Conservation (phyloP, 2,797 vertebrate species). For the Enteromius argenteus region DNA sequence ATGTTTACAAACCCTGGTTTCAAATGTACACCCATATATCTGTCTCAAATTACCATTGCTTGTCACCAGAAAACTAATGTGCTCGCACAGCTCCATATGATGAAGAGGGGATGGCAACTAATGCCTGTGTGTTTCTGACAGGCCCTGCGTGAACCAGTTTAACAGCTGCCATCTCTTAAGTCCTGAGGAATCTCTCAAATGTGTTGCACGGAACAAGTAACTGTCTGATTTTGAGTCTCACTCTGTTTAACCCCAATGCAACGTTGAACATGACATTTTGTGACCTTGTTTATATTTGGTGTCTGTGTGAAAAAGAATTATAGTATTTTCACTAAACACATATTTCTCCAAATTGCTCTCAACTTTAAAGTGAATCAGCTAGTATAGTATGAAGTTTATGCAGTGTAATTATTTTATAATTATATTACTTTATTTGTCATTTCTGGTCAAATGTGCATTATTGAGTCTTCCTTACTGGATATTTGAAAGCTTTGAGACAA, state of each 20-base stretch:
- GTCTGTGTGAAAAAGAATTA: background rate
- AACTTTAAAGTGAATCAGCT: background rate
- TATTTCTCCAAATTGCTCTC: background rate
- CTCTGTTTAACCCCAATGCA: conserved; percentile 41
- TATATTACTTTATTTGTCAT: background rate
- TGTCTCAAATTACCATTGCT: conserved; percentile 72
- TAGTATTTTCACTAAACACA: background rate
- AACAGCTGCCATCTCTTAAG: conserved; percentile 78
- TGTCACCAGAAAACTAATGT: conserved; percentile 79
- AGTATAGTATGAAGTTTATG: background rate
- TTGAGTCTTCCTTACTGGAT: background rate
- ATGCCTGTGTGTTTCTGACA: conserved; percentile 71
- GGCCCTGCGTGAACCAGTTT: conserved; percentile 74
- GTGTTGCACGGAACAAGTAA: conserved; percentile 61
- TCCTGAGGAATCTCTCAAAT: conserved; percentile 62
- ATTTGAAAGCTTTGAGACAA: background rate
- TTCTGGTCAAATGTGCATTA: background rate
- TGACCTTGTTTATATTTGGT: background rate
- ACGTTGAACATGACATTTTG: conserved; percentile 15
- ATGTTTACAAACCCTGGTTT: conserved; percentile 78
- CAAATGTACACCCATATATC: conserved; percentile 68
- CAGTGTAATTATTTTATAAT: background rate
- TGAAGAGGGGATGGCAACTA: conserved; percentile 67
- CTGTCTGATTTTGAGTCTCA: conserved; percentile 38
- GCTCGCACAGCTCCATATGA: conserved; percentile 73